Evolutionary conservation across 2,797 vertebrate genomes (phyloP), one percentile per base, ranked within the genome.

Genomic region (Platalea minor): DNA sequence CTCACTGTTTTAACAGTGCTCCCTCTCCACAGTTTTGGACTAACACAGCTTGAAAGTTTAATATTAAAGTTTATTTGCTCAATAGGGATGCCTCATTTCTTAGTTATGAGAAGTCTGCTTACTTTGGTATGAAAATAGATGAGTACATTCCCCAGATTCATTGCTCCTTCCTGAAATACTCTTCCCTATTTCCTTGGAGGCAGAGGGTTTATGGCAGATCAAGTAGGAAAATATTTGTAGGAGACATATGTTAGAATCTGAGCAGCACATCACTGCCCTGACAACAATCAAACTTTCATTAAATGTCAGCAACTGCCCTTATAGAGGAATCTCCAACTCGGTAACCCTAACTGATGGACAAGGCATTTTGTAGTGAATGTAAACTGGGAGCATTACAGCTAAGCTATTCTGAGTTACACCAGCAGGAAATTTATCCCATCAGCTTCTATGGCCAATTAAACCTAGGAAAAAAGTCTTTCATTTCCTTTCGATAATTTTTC

Each of bases 51-150:
- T 65, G 28, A n/a, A 89, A 61, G n/a, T 60, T 91, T 80, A 88
- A 86, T 93, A 79, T 57, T 85, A 10, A 90, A 82, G 43, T 88
- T 85, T 94, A 74, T 95, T 96, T 95, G 84, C 88, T 91, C 77
- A 94, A 29, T 2, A 64, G 50, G 8, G 43, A 78, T 63, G 39
- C 16, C 65, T 92, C 89, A 78, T 85, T 74, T 84, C 35, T 10
- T 15, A 72, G 61, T 91, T 83, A 96, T 79, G 82, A 96, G 76
- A 79, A 73, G 13, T 51, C 73, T 85, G 59, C 72, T 92, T 92
- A 13, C 59, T 96, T 72, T 78, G 61, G 50, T 83, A 78, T 35
- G 79, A 92, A 90, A 93, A 74, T 17, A 93, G 89, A 94, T 59
- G 65, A 92, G 59, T 17, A 39, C 79, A 79, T 94, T 94, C 93